Base-by-base conservation (phyloP, 2,113 vertebrate species). In the Mugil cephalus region DNA sequence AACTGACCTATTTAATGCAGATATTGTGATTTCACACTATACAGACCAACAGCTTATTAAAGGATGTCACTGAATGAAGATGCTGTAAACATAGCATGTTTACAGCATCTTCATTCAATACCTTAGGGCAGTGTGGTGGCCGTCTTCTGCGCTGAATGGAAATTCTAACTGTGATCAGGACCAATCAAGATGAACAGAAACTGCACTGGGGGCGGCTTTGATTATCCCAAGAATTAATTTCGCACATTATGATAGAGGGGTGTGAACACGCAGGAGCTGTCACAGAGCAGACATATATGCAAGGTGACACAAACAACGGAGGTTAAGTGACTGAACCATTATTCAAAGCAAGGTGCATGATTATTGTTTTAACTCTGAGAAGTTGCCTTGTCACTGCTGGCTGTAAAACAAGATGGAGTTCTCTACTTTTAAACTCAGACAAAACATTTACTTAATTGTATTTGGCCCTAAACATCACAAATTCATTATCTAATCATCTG, bases 341-440 rank as follows among this genome's bases (percentile, higher is more conserved):
- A 69, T 77, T 50, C 18, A n/a, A 48, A 47, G 17, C 3, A 2
- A 46, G 55, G 38, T 7, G 11, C 19, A 45, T 75, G 46, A 66
- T 71, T n/a, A 18, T 10, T 40, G 46, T 73, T 73, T 73, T 42
- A 63, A 21, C 35, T 43, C 73, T 24, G 54, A 53, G 69, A 67
- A 60, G 69, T 77, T 77, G 80, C 77, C 77, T 80, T 80, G 77
- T 64, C 53, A 43, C 14, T 48, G 48, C 48, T 53, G 69, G 30
- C 52, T 53, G 51, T 53, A 42, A 77, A 67, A 46, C 30, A 67
- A 52, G 15, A n/a, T 15, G 10, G 12, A 52, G 24, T 38, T 46
- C 12, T 24, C 18, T 48, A n/a, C n/a, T n/a, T n/a, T n/a, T n/a
- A n/a, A n/a, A n/a, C n/a, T n/a, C n/a, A n/a, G n/a, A n/a, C n/a